Evolutionary conservation across 2,888 invertebrate species (phyloP).

Genomic region (Caenorhabditis sp.): DNA sequence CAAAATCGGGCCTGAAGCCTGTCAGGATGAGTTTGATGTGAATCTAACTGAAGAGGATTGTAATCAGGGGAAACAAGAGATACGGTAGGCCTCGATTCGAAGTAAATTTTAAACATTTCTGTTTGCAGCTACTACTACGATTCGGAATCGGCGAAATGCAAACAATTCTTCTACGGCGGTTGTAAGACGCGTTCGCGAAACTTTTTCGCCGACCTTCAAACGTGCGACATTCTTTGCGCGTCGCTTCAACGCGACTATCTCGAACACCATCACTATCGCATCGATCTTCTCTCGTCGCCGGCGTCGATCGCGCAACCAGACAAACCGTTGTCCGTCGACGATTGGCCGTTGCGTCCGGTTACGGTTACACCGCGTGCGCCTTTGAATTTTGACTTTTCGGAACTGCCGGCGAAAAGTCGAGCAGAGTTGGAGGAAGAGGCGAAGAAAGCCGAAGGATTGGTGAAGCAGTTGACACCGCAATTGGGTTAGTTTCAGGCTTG

Average conservation of each 20-base stretch:
- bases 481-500: constrained; percentile 16
- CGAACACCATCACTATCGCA: constrained; percentile 25
- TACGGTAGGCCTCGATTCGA: constrained; percentile 11
- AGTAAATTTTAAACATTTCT: too few species aligned
- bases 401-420: constrained; percentile 6
- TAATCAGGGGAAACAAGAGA: constrained; percentile 41
- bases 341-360: constrained; percentile 38
- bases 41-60: constrained; percentile 49
- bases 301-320: constrained; percentile 31
- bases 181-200: constrained; percentile 48
- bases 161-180: constrained; percentile 54
- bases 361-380: constrained; percentile 17
- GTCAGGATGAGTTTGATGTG: constrained; percentile 46
- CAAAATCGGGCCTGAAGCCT: constrained; percentile 42
- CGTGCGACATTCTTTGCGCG: constrained; percentile 38
- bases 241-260: constrained; percentile 27
- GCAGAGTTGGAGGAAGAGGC: constrained; percentile 26
- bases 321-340: constrained; percentile 33
- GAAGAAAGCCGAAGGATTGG: constrained; percentile 24
- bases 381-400: constrained; percentile 20
- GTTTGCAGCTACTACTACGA: constrained; percentile 52
- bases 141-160: constrained; percentile 29
- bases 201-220: constrained; percentile 47
- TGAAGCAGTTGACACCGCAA: constrained; percentile 41
- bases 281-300: constrained; percentile 33